phyloP scores from a whole-genome alignment of 2,888 invertebrate species.

The Lottia scabra region DNA sequence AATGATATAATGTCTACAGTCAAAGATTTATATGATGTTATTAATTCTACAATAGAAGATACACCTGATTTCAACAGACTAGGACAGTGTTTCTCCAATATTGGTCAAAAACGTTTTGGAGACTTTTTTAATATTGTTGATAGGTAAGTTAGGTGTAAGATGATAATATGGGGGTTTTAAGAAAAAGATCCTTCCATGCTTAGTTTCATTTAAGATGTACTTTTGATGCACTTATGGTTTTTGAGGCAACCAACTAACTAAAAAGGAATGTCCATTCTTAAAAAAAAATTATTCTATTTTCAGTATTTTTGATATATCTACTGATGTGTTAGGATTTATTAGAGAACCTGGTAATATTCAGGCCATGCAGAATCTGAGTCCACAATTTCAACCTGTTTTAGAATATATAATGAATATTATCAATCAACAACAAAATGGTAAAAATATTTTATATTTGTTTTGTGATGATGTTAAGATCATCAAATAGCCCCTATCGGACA shows the following conservation, averaged over 20 bases:
- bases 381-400: constrained; percentile 12
- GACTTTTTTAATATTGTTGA: not conserved
- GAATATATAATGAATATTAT: constrained; percentile 18
- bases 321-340: constrained; percentile 15
- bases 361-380: constrained; percentile 8
- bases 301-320: constrained; percentile 19
- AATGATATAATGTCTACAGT: not conserved
- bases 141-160: not conserved
- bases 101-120: not conserved
- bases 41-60: not conserved
- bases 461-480: too few species aligned
- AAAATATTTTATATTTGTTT: too few species aligned
- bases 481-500: too few species aligned
- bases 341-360: constrained; percentile 15
- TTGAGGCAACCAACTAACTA: too few species aligned
- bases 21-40: not conserved
- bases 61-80: not conserved
- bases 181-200: too few species aligned
- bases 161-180: too few species aligned
- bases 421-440: constrained; percentile 14
- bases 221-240: too few species aligned
- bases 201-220: too few species aligned
- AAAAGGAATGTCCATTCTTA: too few species aligned
- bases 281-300: not conserved
- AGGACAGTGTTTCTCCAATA: not conserved